Base-by-base conservation (phyloP, 1,140 invertebrate genomes). In the Caenorhabditis inopinata region DNA sequence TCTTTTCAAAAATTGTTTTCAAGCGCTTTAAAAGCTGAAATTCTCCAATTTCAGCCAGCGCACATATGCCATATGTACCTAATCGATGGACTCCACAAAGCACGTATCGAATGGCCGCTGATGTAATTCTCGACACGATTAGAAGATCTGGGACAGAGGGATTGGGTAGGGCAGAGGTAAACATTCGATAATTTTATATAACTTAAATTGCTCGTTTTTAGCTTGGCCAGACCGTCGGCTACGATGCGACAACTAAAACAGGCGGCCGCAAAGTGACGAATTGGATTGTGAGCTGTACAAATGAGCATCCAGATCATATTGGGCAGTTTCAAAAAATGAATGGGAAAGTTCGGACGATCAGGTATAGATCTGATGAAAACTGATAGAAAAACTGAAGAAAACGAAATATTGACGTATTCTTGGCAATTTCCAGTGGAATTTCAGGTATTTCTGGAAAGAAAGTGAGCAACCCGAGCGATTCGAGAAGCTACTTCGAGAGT, bases 311-410 rank as follows among this genome's bases (percentile, higher is more conserved):
- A 16, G 51, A 87, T 14, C 74, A 86, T n/a, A 79, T 87, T 79
- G 86, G 85, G 2, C 78, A 84, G 25, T 87, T 75, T 58, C 86
- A 87, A 75, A 87, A 87, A 51, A 87, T 87, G 84, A 86, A 88
- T 27, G 86, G 86, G 35, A 88, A 83, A 58, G 76, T 79, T 74
- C 77, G 86, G 42, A 84, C 80, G 12, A 83, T 87, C 42, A 86
- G 84, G 85, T 85, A 78, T 25, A 74, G 14, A 5, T 51, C 23
- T 25, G 48, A 9, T 4, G n/a, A 27, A 27, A 27, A 27, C 9
- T 29, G 29, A 25, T 51, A n/a, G 49, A 51, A 21, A 21, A 62
- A 83, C 32, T 42, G 29, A n/a, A 82, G 48, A n/a, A n/a, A n/a
- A n/a, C n/a, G n/a, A n/a, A 51, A 51, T 1, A 51, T 51, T n/a